These are phyloP conservation scores for Pomacea maculata DNA, from an alignment of 1,140 invertebrate genomes.

Conservation along the genomic window DNA sequence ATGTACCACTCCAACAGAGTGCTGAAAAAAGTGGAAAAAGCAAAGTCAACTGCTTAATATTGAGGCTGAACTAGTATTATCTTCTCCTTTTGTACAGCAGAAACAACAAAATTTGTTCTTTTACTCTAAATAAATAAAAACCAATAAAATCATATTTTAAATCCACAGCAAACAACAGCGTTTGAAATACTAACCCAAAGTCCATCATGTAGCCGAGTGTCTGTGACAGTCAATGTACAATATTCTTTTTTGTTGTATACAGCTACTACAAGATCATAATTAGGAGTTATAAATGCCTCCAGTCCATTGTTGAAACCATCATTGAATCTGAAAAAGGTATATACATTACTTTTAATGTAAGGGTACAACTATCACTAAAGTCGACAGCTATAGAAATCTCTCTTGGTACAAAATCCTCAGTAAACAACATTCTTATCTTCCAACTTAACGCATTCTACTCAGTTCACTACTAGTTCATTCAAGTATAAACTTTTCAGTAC, in stretches of 20 bases:
- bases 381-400: background rate
- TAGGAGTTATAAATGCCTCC: constrained; percentile 72
- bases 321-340: constrained; percentile 15
- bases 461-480: too few relatives aligned
- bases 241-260: constrained; percentile 72
- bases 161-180: background rate
- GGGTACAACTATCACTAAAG: background rate
- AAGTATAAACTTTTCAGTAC: too few relatives aligned
- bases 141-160: background rate
- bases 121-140: background rate
- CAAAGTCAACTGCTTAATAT: background rate
- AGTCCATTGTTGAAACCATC: constrained; percentile 65
- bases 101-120: too few relatives aligned
- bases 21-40: constrained; percentile 57
- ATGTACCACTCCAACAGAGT: constrained; percentile 72
- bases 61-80: too few relatives aligned
- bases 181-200: constrained; percentile 63
- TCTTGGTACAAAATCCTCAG: background rate
- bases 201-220: constrained; percentile 69
- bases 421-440: background rate
- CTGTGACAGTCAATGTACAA: constrained; percentile 68
- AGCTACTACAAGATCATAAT: constrained; percentile 69
- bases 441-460: background rate
- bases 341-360: background rate
- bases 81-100: too few relatives aligned